Evolutionary conservation across 2,113 vertebrate species (phyloP).

Genomic region (Saimiri boliviensis): DNA sequence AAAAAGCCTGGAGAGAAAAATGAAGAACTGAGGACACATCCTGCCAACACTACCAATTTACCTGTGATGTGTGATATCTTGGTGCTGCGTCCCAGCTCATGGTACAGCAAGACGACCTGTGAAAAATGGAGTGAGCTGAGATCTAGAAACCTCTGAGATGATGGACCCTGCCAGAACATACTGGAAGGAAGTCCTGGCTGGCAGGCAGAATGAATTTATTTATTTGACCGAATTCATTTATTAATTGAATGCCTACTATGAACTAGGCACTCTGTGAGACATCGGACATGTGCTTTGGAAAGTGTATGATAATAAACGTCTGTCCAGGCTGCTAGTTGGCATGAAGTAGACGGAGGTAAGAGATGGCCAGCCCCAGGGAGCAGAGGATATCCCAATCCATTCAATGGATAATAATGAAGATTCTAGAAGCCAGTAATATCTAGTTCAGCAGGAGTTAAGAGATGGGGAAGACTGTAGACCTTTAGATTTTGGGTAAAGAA

Average conservation of each 20-base stretch:
- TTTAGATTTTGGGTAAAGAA: neutral
- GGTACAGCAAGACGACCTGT: neutral
- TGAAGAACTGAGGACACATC: neutral
- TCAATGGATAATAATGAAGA: neutral
- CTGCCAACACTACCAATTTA: neutral
- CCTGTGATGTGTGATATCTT: neutral
- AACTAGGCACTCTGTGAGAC: neutral
- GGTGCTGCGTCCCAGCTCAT: neutral
- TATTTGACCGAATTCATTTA: too few relatives aligned
- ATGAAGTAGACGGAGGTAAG: neutral
- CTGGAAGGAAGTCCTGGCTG: neutral
- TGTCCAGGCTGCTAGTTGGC: neutral
- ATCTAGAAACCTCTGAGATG: neutral
- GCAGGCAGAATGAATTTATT: neutral
- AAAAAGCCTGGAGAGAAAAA: neutral
- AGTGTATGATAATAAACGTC: neutral
- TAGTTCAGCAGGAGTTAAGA: neutral
- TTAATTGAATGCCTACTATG: neutral
- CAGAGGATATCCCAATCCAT: neutral
- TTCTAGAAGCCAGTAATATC: neutral
- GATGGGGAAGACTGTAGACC: neutral
- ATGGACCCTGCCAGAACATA: neutral
- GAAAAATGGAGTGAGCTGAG: neutral
- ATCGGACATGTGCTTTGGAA: neutral
- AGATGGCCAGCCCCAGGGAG: neutral